Evolutionary conservation across 2,113 vertebrate species (phyloP), one percentile per base, ranked within the genome.

Genomic region (Columbina picui): DNA sequence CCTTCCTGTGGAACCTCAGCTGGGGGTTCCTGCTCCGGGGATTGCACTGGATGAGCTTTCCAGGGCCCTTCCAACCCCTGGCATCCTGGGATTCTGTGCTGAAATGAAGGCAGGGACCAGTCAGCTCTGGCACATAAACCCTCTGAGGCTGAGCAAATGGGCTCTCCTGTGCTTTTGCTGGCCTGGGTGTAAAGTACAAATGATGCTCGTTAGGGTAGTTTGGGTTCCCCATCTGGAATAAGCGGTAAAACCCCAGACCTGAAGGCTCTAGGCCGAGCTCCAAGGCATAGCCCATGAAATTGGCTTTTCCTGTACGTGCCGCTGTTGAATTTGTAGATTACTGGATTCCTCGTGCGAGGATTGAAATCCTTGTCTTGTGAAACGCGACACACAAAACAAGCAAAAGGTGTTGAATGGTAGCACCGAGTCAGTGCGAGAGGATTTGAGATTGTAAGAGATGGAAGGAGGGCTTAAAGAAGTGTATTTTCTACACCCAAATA

Each of bases 401-500:
- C 43, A 59, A 25, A 29, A 86, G 82, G 82, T 73, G 87, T 2
- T 39, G 89, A 25, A 2, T 26, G 78, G 41, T 69, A 32, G 18
- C 57, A 49, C 43, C 0, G 23, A 84, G 69, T 49, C 61, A n/a
- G 59, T 16, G 16, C 60, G 76, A 86, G 69, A 94, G 94, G 57
- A 60, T 90, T 88, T 96, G 85, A 82, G 89, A 73, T 64, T 84
- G 89, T 75, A 59, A 81, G 86, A 52, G 63, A 27, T 39, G 39
- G 61, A 87, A 74, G 36, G 41, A 81, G 47, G 18, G 49, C 80
- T 90, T 89, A n/a, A 70, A 96, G 90, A 56, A 43, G 3, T 29
- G 49, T 68, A 86, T 96, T 96, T 92, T 71, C 89, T 94, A 67
- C 80, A 89, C 60, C 45, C 77, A 36, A 70, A 84, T 14, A 69